phyloP scores from a whole-genome alignment of 2,888 invertebrate species.

The Pristionchus mayeri region DNA sequence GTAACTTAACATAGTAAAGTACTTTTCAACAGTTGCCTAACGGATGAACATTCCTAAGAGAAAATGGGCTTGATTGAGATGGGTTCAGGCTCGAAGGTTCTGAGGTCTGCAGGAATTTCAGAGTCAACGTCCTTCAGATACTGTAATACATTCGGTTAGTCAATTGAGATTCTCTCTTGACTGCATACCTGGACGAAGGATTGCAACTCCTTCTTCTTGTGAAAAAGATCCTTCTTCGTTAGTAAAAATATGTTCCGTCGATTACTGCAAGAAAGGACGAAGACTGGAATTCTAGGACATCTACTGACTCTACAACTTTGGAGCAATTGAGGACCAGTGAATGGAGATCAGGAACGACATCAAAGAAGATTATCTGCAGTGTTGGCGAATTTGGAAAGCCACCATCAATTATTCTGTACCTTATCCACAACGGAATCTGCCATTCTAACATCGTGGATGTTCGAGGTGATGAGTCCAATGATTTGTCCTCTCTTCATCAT shows the following conservation, averaged over 20 bases:
- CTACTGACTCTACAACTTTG: neutral
- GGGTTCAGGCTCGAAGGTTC: neutral
- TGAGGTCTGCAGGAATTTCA: neutral
- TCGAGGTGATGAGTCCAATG: neutral
- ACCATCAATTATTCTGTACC: neutral
- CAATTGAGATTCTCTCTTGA: neutral
- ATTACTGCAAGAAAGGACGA: neutral
- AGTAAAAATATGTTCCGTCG: slow-evolving; percentile 1
- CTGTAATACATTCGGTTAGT: neutral
- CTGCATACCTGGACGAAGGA: slow-evolving; percentile 4
- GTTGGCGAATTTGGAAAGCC: neutral
- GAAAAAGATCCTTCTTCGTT: neutral
- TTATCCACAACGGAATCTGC: neutral
- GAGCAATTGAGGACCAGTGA: slow-evolving; percentile 36
- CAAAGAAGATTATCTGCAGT: slow-evolving; percentile 13
- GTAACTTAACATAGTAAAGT: too few relatives aligned
- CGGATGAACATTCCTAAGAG: neutral
- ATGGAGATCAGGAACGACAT: neutral
- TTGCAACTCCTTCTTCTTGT: neutral
- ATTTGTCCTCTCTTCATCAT: neutral
- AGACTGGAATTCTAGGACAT: neutral
- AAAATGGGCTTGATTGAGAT: neutral
- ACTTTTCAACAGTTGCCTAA: too few relatives aligned
- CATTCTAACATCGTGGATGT: neutral
- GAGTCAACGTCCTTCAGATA: slow-evolving; percentile 32